Base-by-base conservation (phyloP, 2,888 invertebrate species). In the Caenorhabditis japonica region DNA sequence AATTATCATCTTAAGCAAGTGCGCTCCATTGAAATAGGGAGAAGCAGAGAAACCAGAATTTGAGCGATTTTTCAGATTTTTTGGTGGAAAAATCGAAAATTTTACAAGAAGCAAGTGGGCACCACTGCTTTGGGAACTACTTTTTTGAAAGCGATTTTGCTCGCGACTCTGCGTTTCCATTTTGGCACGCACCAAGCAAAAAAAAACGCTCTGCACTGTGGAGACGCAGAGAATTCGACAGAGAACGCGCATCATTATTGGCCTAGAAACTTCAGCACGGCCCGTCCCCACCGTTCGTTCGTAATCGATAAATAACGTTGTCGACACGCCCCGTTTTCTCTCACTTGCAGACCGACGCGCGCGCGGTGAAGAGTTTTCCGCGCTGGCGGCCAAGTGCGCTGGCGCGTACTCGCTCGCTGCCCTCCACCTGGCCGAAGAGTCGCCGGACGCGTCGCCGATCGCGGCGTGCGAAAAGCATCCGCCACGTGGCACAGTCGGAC, bases 331-430 rank as follows among this genome's bases (percentile, higher is more conserved):
- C 13, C 13, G 4, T 39, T 39, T 39, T 17, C 39, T 30, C 47
- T 21, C 46, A 17, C 53, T 55, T 74, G 62, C 58, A 75, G 75
- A 69, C 51, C 68, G 69, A 33, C 71, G 64, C 51, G 62, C 71
- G 38, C 71, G 77, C 19, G 75, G 75, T 23, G 74, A 75, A 46
- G 80, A 75, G 53, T 81, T 79, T 75, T 74, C 71, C 12, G 75
- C 70, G 17, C 39, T 81, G 70, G 77, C 81, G 27, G 81, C 81
- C 51, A 76, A 77, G 47, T 81, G 81, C 52, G 80, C 80, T 15
- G 79, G 79, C 25, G 78, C 81, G 53, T 81, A 80, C 51, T 79
- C 78, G 13, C 59, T 81, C 23, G 77, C 80, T 7, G 80, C 80
- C n/a, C 71, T 80, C 15, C 80, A 80, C 47, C 64, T 80, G 49